Evolutionary conservation across 2,888 invertebrate species (phyloP).

Genomic region (Gerris lacustris): DNA sequence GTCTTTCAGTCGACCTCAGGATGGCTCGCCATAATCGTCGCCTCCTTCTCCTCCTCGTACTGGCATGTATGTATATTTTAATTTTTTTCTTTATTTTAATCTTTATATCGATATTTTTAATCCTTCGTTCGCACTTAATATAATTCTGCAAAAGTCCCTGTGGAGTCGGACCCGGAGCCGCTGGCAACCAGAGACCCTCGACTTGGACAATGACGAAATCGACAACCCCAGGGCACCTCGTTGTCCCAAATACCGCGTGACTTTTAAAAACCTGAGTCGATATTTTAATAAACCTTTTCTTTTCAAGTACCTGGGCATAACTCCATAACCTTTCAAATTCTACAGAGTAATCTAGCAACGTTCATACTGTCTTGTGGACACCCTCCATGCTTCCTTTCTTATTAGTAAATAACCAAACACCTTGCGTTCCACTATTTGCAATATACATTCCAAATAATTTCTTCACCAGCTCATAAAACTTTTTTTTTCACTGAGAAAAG

Average conservation of each 20-base stretch:
- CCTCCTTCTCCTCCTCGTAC: not conserved
- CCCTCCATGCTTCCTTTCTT: not conserved
- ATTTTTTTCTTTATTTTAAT: not conserved
- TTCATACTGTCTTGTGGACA: not conserved
- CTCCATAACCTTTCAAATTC: too few relatives aligned
- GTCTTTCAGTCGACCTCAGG: not conserved
- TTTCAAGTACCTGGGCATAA: not conserved
- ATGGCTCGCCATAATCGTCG: not conserved
- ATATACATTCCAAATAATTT: too few relatives aligned
- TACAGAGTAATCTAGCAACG: not conserved
- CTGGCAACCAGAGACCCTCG: not conserved
- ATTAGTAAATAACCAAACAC: too few relatives aligned
- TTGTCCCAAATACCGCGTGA: conserved; percentile 2
- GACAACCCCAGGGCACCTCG: not conserved
- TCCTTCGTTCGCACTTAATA: too few relatives aligned
- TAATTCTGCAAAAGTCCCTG: too few relatives aligned
- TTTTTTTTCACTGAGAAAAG: too few relatives aligned
- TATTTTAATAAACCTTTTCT: not conserved
- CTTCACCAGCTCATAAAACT: too few relatives aligned
- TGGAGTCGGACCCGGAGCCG: too few relatives aligned
- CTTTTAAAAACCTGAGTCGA: not conserved
- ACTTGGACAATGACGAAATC: not conserved
- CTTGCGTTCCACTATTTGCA: too few relatives aligned
- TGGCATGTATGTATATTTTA: conserved; percentile 2
- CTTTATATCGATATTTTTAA: not conserved